Conservation (phyloP, 1,140 invertebrate genomes). For the Drosophila serrata region DNA sequence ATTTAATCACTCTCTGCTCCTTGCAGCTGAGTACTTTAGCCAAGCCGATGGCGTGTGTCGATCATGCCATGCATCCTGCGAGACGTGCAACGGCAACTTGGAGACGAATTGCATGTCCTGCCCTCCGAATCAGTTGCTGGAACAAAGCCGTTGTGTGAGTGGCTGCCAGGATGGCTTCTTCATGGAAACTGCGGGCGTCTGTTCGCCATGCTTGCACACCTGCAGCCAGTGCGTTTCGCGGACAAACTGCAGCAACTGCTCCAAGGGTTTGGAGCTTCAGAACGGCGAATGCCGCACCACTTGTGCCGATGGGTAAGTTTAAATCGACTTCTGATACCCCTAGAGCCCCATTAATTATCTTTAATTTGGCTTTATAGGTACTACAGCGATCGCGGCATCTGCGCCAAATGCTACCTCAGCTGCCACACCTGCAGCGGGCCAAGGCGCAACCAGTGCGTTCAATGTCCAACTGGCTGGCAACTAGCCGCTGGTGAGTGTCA, state of each 20-base stretch:
- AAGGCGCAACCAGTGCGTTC: conserved; percentile 92
- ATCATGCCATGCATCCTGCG: conserved; percentile 91
- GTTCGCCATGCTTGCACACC: conserved; percentile 91
- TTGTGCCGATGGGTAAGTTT: conserved; percentile 88
- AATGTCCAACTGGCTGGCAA: conserved; percentile 91
- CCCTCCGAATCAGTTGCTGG: conserved; percentile 89
- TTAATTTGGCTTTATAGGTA: conserved; percentile 86
- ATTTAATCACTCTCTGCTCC: not conserved
- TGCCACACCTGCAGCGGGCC: conserved; percentile 94
- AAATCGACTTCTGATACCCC: too few species aligned
- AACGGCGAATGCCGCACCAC: conserved; percentile 91
- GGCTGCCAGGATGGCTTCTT: conserved; percentile 91
- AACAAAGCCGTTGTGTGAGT: conserved; percentile 89
- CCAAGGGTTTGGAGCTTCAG: conserved; percentile 90
- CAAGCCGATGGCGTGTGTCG: conserved; percentile 87
- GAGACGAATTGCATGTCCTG: conserved; percentile 93
- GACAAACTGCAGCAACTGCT: conserved; percentile 92
- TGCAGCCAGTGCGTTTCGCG: conserved; percentile 91
- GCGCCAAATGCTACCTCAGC: conserved; percentile 92
- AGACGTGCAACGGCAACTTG: conserved; percentile 91
- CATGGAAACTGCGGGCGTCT: conserved; percentile 88
- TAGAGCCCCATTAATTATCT: too few species aligned
- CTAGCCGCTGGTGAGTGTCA: conserved; percentile 93
- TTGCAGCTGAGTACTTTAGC: conserved; percentile 90
- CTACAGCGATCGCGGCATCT: conserved; percentile 93